Conservation (phyloP, 2,888 invertebrate genomes). For the Nebria brevicollis region DNA sequence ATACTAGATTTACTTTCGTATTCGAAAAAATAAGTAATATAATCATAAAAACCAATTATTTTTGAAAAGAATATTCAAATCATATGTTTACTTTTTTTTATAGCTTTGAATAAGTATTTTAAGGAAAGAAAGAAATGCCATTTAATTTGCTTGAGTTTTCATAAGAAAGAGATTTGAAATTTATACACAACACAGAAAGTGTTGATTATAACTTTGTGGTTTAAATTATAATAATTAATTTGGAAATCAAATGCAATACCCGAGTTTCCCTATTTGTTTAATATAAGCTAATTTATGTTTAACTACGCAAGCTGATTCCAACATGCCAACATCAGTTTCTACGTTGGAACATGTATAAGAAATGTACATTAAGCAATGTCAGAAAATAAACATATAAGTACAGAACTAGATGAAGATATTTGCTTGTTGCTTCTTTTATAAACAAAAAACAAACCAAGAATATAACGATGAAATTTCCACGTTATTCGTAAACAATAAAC, state of each 20-base stretch:
- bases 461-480: too few relatives aligned
- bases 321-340: conserved; percentile 16
- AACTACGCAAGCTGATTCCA: conserved; percentile 23
- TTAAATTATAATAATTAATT: conserved; percentile 36
- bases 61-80: not conserved
- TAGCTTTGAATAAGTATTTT: not conserved
- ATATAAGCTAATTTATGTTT: conserved; percentile 37
- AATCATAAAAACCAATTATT: not conserved
- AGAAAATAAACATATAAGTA: not conserved
- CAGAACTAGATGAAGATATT: not conserved
- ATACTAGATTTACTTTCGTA: too few relatives aligned
- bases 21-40: too few relatives aligned
- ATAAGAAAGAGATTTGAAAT: conserved; percentile 25
- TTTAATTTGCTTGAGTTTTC: not conserved
- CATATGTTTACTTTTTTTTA: not conserved
- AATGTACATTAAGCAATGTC: not conserved
- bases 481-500: too few relatives aligned
- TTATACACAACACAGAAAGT: conserved; percentile 26
- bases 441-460: too few relatives aligned
- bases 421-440: not conserved
- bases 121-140: not conserved
- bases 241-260: conserved; percentile 27
- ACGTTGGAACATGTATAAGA: conserved; percentile 13
- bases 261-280: conserved; percentile 36
- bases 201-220: conserved; percentile 34